Evolutionary conservation across 1,140 invertebrate species (phyloP).

Genomic region (Pissodes strobi): DNA sequence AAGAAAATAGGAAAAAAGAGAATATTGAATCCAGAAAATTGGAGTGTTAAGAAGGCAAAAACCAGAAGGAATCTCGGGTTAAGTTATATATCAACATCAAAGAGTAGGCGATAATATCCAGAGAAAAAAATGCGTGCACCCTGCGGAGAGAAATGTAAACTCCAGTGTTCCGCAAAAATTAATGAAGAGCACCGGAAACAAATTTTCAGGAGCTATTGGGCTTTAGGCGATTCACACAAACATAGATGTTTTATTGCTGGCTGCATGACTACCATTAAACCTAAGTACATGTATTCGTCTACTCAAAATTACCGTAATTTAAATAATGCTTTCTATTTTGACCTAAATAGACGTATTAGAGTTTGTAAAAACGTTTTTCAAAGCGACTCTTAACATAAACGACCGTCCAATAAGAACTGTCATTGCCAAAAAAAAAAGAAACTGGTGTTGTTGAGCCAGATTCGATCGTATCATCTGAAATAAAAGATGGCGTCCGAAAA

Average conservation of each 20-base stretch:
- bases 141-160: neutral
- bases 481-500: too few species aligned
- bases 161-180: too few species aligned
- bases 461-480: too few species aligned
- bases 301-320: neutral
- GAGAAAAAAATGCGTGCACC: slow-evolving; percentile 2
- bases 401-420: slow-evolving; percentile 14
- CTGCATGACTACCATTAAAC: slow-evolving; percentile 9
- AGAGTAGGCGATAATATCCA: neutral
- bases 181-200: neutral
- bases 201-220: slow-evolving; percentile 8
- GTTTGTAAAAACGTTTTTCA: slow-evolving; percentile 3
- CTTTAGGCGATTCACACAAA: neutral
- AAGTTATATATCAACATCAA: too few species aligned
- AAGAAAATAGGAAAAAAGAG: slow-evolving; percentile 2
- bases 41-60: slow-evolving; percentile 7
- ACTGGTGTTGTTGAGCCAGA: too few species aligned
- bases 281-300: neutral
- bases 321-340: slow-evolving; percentile 1
- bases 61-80: slow-evolving; percentile 4
- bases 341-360: slow-evolving; percentile 6
- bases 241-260: slow-evolving; percentile 16
- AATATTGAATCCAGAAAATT: slow-evolving; percentile 4
- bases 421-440: neutral
- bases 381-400: too few species aligned